phyloP scores from a whole-genome alignment of 2,797 vertebrate species.

The Argya squamiceps region DNA sequence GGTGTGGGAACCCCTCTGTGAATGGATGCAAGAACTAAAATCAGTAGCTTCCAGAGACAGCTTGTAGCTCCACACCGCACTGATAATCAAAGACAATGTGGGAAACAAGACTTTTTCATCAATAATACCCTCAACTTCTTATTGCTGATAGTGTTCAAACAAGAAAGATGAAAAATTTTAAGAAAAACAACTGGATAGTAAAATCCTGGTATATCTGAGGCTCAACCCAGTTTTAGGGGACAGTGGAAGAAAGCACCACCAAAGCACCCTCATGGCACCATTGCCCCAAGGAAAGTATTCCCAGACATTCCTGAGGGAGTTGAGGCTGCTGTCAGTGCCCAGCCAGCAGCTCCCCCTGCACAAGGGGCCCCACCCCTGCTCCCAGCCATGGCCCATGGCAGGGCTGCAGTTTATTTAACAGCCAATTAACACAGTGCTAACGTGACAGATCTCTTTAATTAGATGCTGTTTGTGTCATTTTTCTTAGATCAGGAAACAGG shows the following conservation, averaged over 20 bases:
- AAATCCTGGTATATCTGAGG: not conserved
- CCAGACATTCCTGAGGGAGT: not conserved
- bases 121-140: not conserved
- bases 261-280: not conserved
- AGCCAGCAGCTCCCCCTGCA: not conserved
- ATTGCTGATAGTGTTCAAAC: not conserved
- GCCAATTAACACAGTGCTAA: not conserved
- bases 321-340: not conserved
- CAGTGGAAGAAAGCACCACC: not conserved
- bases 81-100: not conserved
- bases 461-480: not conserved
- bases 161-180: not conserved
- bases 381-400: not conserved
- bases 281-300: not conserved
- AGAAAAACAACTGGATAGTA: not conserved
- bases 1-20: rapidly evolving
- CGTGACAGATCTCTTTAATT: not conserved
- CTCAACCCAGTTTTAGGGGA: not conserved
- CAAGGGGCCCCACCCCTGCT: not conserved
- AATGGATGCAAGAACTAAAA: not conserved
- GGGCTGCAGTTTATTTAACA: not conserved
- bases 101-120: not conserved
- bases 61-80: not conserved
- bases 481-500: not conserved
- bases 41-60: not conserved